A percentile compares a stretch with the other conserved stretches of the same genome.
Conservation (phyloP, 92 coral and sea anemone genomes). For the Isaurus tuberculatus region DNA sequence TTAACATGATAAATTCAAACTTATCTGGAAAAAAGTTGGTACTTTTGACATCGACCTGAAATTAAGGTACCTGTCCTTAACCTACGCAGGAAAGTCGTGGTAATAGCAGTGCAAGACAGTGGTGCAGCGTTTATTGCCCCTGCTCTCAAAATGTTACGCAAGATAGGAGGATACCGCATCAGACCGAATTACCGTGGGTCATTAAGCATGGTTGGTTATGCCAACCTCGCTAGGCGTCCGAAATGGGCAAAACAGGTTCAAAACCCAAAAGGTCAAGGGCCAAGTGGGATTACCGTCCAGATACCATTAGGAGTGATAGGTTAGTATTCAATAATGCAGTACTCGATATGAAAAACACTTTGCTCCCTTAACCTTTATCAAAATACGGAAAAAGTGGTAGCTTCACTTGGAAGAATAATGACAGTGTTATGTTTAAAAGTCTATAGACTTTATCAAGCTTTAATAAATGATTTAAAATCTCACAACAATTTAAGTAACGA, state of each 20-base stretch:
- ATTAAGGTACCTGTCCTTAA: too few relatives aligned
- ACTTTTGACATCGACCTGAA: too few relatives aligned
- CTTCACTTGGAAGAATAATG: too few relatives aligned
- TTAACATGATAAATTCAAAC: too few relatives aligned
- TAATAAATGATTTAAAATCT: too few relatives aligned
- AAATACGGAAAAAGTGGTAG: too few relatives aligned
- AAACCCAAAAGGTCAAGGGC: background rate
- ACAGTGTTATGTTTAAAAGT: too few relatives aligned
- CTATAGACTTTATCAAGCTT: too few relatives aligned
- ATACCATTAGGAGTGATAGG: constrained; percentile 44
- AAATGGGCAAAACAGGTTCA: constrained; percentile 28
- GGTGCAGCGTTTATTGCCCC: background rate
- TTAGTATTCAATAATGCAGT: constrained; percentile 1
- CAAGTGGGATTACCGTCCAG: constrained; percentile 13
- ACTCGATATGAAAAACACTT: too few relatives aligned
- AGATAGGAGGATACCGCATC: constrained; percentile 40
- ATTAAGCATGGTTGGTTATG: constrained; percentile 7
- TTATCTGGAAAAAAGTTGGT: too few relatives aligned
- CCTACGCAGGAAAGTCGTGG: constrained; percentile 21
- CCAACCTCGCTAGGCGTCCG: constrained; percentile 31
- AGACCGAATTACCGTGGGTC: constrained; percentile 28
- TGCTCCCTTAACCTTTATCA: too few relatives aligned
- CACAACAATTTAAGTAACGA: too few relatives aligned
- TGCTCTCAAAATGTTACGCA: constrained; percentile 21
- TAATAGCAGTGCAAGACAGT: constrained; percentile 33